Conservation (phyloP, 2,113 vertebrate genomes). For the Rhinogobius similis region DNA sequence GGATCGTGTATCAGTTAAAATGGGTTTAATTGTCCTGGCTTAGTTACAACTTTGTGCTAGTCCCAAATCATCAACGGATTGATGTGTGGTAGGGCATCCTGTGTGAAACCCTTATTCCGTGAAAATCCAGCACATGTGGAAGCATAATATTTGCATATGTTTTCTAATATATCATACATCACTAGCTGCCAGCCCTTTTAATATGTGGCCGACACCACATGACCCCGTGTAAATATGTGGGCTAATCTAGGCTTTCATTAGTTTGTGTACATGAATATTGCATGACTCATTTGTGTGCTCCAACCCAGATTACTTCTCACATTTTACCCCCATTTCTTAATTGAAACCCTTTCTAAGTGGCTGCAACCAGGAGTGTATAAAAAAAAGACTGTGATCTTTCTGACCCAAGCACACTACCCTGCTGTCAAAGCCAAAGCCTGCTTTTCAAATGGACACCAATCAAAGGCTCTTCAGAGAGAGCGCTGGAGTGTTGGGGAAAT, state of each 20-base stretch:
- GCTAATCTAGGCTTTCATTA: slow-evolving; percentile 70
- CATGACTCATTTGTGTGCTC: slow-evolving; percentile 58
- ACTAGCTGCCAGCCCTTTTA: slow-evolving; percentile 20
- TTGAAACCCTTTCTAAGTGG: slow-evolving; percentile 69
- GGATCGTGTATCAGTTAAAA: no score
- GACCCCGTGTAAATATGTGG: slow-evolving; percentile 64
- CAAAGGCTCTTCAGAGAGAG: slow-evolving; percentile 57
- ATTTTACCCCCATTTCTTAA: slow-evolving; percentile 59
- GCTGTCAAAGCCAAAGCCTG: slow-evolving; percentile 48
- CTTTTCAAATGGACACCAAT: slow-evolving; percentile 68
- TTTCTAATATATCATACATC: neutral
- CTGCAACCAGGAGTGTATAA: slow-evolving; percentile 50
- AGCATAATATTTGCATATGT: neutral
- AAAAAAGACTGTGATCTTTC: slow-evolving; percentile 39
- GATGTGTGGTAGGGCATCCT: neutral
- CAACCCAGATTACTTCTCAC: slow-evolving; percentile 55
- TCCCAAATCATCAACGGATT: neutral
- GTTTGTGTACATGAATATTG: slow-evolving; percentile 75
- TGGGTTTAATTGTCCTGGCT: no score
- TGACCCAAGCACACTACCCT: slow-evolving; percentile 11
- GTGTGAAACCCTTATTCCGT: neutral
- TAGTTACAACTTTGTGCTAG: neutral
- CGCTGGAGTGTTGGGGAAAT: slow-evolving; percentile 57
- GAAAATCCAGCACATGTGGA: neutral
- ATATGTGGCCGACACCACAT: slow-evolving; percentile 37